Evolutionary conservation across 2,113 vertebrate genomes (phyloP), one percentile per base, ranked within the genome.

Genomic region (Ovibos moschatus): DNA sequence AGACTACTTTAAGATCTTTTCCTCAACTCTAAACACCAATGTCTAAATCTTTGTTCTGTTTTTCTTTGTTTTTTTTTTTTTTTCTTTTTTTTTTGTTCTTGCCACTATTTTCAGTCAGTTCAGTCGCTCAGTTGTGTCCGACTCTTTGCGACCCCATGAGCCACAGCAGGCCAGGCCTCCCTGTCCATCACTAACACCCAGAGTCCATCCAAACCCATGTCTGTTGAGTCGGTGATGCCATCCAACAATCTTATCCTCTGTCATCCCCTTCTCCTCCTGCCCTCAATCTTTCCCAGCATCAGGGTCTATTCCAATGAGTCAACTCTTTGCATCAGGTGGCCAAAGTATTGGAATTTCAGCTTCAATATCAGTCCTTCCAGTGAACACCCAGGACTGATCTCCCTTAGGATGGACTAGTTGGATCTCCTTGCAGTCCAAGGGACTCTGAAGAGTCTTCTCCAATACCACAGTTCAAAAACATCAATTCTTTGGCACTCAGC

Each of bases 401-500:
- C 7, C 8, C n/a, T 67, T 67, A 67, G 7, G 16, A n/a, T 67
- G 62, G 33, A 19, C 62, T n/a, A 2, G 0, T 19, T 67, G 8
- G 62, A 67, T 19, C 62, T n/a, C 33, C 8, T n/a, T 67, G 33
- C 16, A n/a, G 33, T 67, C 33, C 62, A 67, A n/a, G 62, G 33
- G 62, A n/a, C 62, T 67, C 16, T 19, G 0, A 67, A n/a, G 62
- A 19, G 16, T 67, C 33, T n/a, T 19, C 7, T 67, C 16, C 62
- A 67, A 19, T 4, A 67, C 62, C 62, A 67, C 62, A 67, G 33
- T n/a, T n/a, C 62, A 67, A 67, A 67, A 67, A 9, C 33, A 67
- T n/a, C 62, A 67, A 19, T n/a, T 67, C 33, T 67, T 67, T 0
- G 2, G 7, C 0, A 0, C 30, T 67, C 33, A 67, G 62, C 33